These are phyloP conservation scores for Vanessa cardui DNA, from an alignment of 2,888 invertebrate species.

Conservation along the genomic window DNA sequence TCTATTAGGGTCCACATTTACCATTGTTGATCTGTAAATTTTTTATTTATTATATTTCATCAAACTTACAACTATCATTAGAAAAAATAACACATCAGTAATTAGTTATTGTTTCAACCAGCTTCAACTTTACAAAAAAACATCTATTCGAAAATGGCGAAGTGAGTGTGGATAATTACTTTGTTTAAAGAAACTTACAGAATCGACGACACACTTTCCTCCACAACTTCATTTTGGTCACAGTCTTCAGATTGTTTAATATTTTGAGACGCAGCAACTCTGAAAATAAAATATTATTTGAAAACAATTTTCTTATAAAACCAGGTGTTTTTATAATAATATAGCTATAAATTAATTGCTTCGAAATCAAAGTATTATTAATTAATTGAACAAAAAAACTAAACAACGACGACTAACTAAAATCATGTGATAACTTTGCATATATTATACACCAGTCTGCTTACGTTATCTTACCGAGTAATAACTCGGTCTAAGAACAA, in stretches of 20 bases:
- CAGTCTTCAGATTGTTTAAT: background rate
- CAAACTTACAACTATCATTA: background rate
- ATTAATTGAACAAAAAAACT: slow-evolving; percentile 1
- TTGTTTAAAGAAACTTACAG: slow-evolving; percentile 2
- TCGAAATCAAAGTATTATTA: background rate
- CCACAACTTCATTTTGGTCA: slow-evolving; percentile 1
- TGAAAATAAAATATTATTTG: slow-evolving; percentile 7
- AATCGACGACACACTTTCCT: background rate
- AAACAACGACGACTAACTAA: background rate
- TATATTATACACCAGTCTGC: background rate
- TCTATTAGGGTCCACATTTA: slow-evolving; percentile 7
- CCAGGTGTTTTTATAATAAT: background rate
- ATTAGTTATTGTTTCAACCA: slow-evolving; percentile 1
- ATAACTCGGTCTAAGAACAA: slow-evolving; percentile 1
- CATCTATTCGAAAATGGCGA: background rate
- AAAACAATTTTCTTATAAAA: background rate
- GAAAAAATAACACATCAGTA: background rate
- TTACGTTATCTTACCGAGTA: background rate
- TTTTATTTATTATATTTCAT: slow-evolving; percentile 1
- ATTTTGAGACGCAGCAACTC: slow-evolving; percentile 8
- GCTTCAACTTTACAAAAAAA: slow-evolving; percentile 1
- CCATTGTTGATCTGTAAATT: slow-evolving; percentile 5
- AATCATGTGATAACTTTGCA: slow-evolving; percentile 2
- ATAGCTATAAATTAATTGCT: background rate
- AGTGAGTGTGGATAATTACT: background rate